These are phyloP conservation scores for Apeira syringaria DNA, from an alignment of 2,888 invertebrate genomes.

Conservation along the genomic window DNA sequence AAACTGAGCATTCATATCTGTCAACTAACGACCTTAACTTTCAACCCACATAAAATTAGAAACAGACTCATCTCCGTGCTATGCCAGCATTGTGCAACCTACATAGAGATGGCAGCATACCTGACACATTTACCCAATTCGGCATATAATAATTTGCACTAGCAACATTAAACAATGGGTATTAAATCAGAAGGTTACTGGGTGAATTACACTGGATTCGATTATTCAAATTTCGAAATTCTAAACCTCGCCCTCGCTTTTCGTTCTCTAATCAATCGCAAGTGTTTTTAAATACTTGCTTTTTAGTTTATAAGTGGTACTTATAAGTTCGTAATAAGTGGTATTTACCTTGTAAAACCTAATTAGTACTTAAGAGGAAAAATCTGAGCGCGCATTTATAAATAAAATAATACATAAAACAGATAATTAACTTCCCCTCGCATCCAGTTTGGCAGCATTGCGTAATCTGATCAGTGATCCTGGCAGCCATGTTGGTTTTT, in stretches of 20 bases:
- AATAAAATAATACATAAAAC: slow-evolving; percentile 50
- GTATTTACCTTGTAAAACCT: too few relatives aligned
- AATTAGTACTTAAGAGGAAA: slow-evolving; percentile 23
- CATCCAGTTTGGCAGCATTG: slow-evolving; percentile 78
- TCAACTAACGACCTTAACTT: slow-evolving; percentile 68
- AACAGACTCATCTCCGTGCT: slow-evolving; percentile 60
- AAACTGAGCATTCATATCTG: slow-evolving; percentile 64
- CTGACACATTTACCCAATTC: slow-evolving; percentile 73
- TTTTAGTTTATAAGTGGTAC: too few relatives aligned
- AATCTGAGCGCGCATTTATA: slow-evolving; percentile 6
- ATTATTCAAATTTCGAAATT: slow-evolving; percentile 51
- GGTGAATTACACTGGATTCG: slow-evolving; percentile 45
- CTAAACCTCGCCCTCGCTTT: slow-evolving; percentile 24
- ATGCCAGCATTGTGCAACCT: slow-evolving; percentile 66
- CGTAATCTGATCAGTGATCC: slow-evolving; percentile 80
- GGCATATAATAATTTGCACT: slow-evolving; percentile 65
- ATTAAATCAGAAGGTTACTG: slow-evolving; percentile 64
- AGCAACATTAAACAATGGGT: slow-evolving; percentile 67
- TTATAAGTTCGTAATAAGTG: too few relatives aligned
- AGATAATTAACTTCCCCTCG: slow-evolving; percentile 62
- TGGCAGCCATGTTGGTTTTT: slow-evolving; percentile 59
- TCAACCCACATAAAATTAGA: slow-evolving; percentile 63
- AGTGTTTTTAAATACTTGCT: too few relatives aligned
- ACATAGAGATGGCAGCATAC: slow-evolving; percentile 48
- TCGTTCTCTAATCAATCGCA: too few relatives aligned